These are phyloP conservation scores for Rotaria socialis DNA, from an alignment of 2,888 invertebrate genomes.

Conservation along the genomic window DNA sequence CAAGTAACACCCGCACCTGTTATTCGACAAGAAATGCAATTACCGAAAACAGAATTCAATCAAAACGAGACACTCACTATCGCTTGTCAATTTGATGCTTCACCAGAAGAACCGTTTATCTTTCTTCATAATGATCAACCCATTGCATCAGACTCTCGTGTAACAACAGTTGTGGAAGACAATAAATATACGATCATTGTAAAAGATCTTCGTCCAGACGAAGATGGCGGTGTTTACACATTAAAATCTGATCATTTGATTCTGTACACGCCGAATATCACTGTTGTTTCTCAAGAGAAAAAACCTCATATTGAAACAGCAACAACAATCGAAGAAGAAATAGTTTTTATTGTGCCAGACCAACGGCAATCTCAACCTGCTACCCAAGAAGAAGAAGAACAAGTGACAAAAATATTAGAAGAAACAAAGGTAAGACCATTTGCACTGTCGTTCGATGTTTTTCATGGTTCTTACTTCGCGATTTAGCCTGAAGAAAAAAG, in stretches of 20 bases:
- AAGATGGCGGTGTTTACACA: constrained; percentile 8
- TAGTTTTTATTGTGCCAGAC: background rate
- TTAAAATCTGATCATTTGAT: background rate
- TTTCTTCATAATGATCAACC: background rate
- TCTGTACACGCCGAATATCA: background rate
- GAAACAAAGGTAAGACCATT: too few species aligned
- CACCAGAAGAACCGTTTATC: background rate
- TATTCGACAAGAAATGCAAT: background rate
- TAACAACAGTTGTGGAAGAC: background rate
- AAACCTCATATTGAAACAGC: background rate
- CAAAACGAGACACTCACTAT: background rate
- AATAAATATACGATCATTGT: background rate
- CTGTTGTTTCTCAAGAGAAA: background rate
- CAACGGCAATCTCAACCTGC: background rate
- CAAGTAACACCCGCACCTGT: background rate
- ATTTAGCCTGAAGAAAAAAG: too few species aligned
- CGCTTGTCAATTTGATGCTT: background rate
- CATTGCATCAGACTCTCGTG: background rate
- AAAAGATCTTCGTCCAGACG: background rate
- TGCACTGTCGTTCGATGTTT: too few species aligned
- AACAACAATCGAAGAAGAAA: background rate
- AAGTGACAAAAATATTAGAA: background rate
- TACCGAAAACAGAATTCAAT: background rate
- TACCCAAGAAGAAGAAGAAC: background rate
- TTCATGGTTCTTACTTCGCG: too few species aligned